Evolutionary conservation across 2,888 invertebrate species (phyloP), one percentile per base, ranked within the genome.

Genomic region (Ceramica pisi): DNA sequence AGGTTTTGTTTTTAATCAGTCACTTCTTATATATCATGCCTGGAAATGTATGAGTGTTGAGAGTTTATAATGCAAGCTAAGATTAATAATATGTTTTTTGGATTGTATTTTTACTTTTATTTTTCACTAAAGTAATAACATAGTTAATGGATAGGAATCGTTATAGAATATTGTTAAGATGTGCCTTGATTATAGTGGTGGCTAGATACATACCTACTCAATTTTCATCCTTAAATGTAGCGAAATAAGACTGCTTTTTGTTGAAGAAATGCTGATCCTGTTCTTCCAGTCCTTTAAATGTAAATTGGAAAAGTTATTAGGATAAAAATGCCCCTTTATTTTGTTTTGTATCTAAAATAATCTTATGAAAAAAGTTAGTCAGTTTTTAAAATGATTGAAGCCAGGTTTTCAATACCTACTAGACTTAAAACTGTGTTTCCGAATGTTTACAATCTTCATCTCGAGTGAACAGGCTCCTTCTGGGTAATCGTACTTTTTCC

Each of bases 121-220:
- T 61, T 23, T 63, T 50, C 35, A 51, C 26, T 51, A 21, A 14
- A 35, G 38, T 35, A 55, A 65, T 35, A 21, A 23, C 12, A 26
- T 35, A 48, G 38, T 57, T 57, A 35, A 57, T 21, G 57, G 14
- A 57, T 57, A 57, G 38, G 14, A 57, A n/a, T 56, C 35, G 21
- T 51, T 51, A 61, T 44, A 70, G 48, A 80, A 68, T 73, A 80
- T 81, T 21, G 71, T 73, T 87, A 86, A 87, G 83, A 84, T 86
- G 90, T 90, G 90, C 90, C 90, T 90, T 90, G 84, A 82, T 77
- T 67, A 75, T 79, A 86, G 75, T 86, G 84, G 75, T 86, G 84
- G 71, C 77, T 86, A 84, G 70, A 14, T 85, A 81, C 81, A 71
- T 75, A 72, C 65, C 60, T 81, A 78, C 74, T 73, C 72, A 84